Evolutionary conservation across 1,140 invertebrate genomes (phyloP), one percentile per base, ranked within the genome.

Genomic region (Parapsyche elsis): DNA sequence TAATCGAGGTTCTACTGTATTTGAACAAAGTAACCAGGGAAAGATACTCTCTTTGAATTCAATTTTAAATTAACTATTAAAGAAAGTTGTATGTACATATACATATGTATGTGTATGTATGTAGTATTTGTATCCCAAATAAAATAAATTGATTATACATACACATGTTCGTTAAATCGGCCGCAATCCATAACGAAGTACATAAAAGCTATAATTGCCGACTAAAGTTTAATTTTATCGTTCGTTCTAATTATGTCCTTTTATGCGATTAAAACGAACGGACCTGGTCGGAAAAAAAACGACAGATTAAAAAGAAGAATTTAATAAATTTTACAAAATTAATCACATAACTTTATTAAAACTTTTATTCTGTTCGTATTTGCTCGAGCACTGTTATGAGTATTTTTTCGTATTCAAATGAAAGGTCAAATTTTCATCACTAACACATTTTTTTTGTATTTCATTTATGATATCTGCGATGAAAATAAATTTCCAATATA

Each of bases 281-380:
- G 49, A 14, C 49, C 16, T 16, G 49, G 49, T 12, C 49, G 49
- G 16, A 2, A 26, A 67, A 30, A 24, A 14, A 2, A 30, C 12
- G 12, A 23, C 5, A 67, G 9, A 67, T 9, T 26, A 67, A 14
- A 67, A 30, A 30, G 24, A 67, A 23, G 64, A 67, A 67, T 67
- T 67, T 67, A 67, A 67, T 67, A 67, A 67, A 67, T 67, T 67
- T 67, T n/a, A n/a, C 64, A 21, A 67, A 67, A 67, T 67, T 67
- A 67, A 67, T 67, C 64, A 26, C 64, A 23, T 30, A 67, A 67
- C 64, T 67, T 67, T 67, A 67, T 67, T 67, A 67, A 67, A 67
- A 67, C 64, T 67, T 67, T 67, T 23, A 24, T 23, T 67, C n/a
- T 14, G 64, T 24, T 14, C 64, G 64, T 67, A 67, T 67, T 23